Evolutionary conservation across 2,797 vertebrate genomes (phyloP).

Genomic region (Xenopus petersii): DNA sequence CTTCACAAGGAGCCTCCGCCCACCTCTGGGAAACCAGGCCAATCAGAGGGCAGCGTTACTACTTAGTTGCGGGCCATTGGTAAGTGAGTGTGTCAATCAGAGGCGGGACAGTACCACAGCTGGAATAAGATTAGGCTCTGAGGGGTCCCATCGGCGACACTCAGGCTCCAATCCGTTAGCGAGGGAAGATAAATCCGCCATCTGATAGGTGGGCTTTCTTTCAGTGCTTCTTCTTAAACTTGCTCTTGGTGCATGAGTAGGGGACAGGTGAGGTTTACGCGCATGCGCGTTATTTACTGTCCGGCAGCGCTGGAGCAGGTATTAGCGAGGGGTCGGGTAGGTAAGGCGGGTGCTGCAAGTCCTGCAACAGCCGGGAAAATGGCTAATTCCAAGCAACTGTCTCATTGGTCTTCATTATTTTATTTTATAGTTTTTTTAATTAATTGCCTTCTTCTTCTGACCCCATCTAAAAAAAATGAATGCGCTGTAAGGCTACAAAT

Average conservation of each 20-base stretch:
- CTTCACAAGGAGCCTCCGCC: slow-evolving; percentile 68
- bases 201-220: not conserved
- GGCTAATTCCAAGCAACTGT: too few relatives aligned
- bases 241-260: not conserved
- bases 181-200: not conserved
- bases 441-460: too few relatives aligned
- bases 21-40: slow-evolving; percentile 27
- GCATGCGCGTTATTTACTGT: not conserved
- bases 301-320: too few relatives aligned
- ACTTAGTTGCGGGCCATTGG: not conserved
- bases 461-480: too few relatives aligned
- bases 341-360: too few relatives aligned
- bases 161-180: not conserved
- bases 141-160: not conserved
- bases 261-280: not conserved
- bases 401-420: too few relatives aligned
- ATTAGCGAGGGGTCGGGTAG: too few relatives aligned
- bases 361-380: too few relatives aligned
- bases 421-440: too few relatives aligned
- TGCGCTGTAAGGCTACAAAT: too few relatives aligned
- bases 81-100: not conserved
- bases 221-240: not conserved
- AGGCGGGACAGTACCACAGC: slow-evolving; percentile 15
- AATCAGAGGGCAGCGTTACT: not conserved
- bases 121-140: slow-evolving; percentile 31